phyloP scores from a whole-genome alignment of 2,888 invertebrate genomes.

The Ellobium chinense region DNA sequence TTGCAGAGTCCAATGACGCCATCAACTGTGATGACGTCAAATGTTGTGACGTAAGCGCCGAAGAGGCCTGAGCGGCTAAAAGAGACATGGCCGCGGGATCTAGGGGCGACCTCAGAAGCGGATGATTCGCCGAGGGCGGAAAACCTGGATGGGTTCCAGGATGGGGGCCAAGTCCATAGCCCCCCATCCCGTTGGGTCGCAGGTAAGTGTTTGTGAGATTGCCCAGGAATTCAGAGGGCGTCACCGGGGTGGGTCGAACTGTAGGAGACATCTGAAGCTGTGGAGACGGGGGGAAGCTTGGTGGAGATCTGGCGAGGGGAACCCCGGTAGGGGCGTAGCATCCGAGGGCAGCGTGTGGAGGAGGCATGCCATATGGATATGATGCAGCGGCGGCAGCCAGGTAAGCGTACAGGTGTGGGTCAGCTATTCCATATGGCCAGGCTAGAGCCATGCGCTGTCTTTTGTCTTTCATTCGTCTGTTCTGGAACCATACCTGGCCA shows the following conservation, averaged over 20 bases:
- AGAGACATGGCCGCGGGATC: conserved; percentile 39
- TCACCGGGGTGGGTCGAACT: conserved; percentile 1
- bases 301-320: conserved; percentile 23
- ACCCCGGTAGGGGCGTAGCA: conserved; percentile 53
- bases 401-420: conserved; percentile 93
- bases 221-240: conserved; percentile 15
- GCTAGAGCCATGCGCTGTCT: conserved; percentile 95
- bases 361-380: conserved; percentile 66
- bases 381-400: conserved; percentile 89
- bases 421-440: conserved; percentile 92
- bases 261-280: conserved; percentile 36
- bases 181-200: conserved; percentile 17
- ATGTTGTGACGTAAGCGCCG: conserved; percentile 12
- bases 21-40: conserved; percentile 30
- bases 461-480: conserved; percentile 97
- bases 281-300: background rate
- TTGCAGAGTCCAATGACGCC: conserved; percentile 30
- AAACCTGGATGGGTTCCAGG: conserved; percentile 16
- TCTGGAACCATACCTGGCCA: conserved; percentile 93
- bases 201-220: conserved; percentile 36
- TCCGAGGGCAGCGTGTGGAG: conserved; percentile 52
- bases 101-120: conserved; percentile 8
- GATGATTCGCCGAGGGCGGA: conserved; percentile 1
- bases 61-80: conserved; percentile 25
- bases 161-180: conserved; percentile 1